phyloP scores from a whole-genome alignment of 2,797 vertebrate species.

The Sorex maritimensis region DNA sequence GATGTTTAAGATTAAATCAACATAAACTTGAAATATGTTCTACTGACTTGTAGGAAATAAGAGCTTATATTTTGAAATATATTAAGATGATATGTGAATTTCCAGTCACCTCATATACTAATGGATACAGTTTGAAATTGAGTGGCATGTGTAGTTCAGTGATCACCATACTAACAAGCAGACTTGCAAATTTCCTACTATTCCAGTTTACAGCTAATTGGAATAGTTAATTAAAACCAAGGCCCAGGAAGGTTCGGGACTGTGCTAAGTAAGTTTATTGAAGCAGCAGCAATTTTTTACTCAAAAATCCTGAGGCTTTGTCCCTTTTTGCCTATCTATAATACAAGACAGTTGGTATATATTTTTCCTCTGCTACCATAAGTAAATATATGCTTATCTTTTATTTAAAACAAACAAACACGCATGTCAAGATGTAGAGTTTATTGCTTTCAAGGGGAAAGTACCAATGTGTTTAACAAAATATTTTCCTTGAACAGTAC shows the following conservation, averaged over 20 bases:
- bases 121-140: neutral
- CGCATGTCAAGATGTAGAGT: slow-evolving; percentile 4
- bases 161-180: neutral
- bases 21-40: neutral
- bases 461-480: slow-evolving; percentile 38
- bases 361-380: neutral
- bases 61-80: neutral
- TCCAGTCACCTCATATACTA: neutral
- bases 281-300: neutral
- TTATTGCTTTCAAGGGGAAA: slow-evolving; percentile 40
- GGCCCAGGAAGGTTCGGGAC: neutral
- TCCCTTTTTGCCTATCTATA: neutral
- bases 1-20: neutral
- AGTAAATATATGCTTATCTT: slow-evolving; percentile 60
- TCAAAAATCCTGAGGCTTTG: neutral
- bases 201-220: neutral
- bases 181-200: neutral
- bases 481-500: neutral
- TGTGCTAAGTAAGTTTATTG: neutral
- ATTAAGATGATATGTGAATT: slow-evolving; percentile 17
- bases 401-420: slow-evolving; percentile 69
- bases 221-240: neutral
- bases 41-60: neutral
- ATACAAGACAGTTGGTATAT: neutral
- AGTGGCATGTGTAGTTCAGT: no score